Evolutionary conservation across 1,140 invertebrate genomes (phyloP).

Genomic region (Oreohelix idahoensis): DNA sequence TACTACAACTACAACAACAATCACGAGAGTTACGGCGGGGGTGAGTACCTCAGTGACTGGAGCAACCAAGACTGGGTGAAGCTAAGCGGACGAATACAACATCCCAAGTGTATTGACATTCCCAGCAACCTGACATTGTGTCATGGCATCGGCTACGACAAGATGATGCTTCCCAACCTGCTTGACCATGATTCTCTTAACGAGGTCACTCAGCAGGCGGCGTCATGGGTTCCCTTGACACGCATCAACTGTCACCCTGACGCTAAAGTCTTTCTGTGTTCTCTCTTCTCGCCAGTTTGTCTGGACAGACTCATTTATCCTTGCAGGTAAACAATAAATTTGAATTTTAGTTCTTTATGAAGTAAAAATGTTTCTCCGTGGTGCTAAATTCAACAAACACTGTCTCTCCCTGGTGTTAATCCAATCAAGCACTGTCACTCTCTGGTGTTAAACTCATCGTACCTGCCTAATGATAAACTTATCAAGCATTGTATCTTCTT

Average conservation of each 20-base stretch:
- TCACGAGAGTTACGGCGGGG: not conserved
- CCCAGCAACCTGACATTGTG: constrained; percentile 80
- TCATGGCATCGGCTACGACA: constrained; percentile 79
- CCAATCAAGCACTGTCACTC: too few species aligned
- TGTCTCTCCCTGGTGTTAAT: too few species aligned
- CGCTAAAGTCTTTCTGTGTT: constrained; percentile 82
- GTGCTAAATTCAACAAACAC: too few species aligned
- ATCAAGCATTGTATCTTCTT: too few species aligned
- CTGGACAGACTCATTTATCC: constrained; percentile 70
- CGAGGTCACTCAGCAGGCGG: constrained; percentile 79
- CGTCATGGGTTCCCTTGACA: constrained; percentile 80
- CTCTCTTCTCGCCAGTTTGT: constrained; percentile 82
- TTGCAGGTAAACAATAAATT: constrained; percentile 73
- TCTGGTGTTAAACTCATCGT: too few species aligned
- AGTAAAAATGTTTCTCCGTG: too few species aligned
- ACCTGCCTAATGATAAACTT: too few species aligned
- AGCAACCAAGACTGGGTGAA: constrained; percentile 47
- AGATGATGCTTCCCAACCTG: constrained; percentile 83
- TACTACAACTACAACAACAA: constrained; percentile 6
- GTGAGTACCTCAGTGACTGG: constrained; percentile 41
- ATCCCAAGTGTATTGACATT: constrained; percentile 80
- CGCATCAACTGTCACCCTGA: constrained; percentile 81
- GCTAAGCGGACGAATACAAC: constrained; percentile 66
- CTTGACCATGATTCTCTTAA: constrained; percentile 81
- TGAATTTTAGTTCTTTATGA: too few species aligned